A percentile compares a stretch with the other conserved stretches of the same genome.
Conservation (phyloP, 2,113 vertebrate genomes). For the Promerops cafer region DNA sequence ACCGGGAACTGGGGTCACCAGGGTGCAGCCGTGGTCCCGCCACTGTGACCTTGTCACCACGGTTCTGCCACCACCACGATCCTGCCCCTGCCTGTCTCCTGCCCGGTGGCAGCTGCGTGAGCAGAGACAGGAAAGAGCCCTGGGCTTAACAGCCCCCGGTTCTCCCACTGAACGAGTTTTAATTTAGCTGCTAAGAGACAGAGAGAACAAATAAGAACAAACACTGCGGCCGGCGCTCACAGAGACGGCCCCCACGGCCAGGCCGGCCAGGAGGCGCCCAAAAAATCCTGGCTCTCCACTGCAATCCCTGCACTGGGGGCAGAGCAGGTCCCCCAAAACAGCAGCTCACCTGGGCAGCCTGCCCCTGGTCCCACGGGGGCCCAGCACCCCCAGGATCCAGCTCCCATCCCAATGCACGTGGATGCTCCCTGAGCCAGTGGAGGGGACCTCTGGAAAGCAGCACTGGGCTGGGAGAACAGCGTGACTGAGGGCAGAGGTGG, state of each 20-base stretch:
- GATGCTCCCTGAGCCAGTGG: rapidly evolving
- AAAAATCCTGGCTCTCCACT: background rate
- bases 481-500: rapidly evolving
- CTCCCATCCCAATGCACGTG: rapidly evolving
- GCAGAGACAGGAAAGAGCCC: background rate
- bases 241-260: background rate
- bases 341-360: background rate
- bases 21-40: background rate
- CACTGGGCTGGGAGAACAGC: background rate
- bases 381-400: background rate
- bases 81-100: background rate
- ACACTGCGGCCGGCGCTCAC: background rate
- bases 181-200: constrained; percentile 59
- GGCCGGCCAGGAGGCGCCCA: background rate
- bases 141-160: background rate
- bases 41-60: rapidly evolving
- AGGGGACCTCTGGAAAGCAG: background rate
- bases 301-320: background rate
- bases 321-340: background rate
- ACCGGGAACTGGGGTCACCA: background rate
- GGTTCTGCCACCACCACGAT: rapidly evolving
- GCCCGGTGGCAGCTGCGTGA: rapidly evolving
- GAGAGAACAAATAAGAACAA: constrained; percentile 56
- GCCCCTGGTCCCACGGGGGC: rapidly evolving
- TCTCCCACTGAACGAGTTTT: background rate